Conservation (phyloP, 1,140 invertebrate genomes). For the Octopus bimaculoides region DNA sequence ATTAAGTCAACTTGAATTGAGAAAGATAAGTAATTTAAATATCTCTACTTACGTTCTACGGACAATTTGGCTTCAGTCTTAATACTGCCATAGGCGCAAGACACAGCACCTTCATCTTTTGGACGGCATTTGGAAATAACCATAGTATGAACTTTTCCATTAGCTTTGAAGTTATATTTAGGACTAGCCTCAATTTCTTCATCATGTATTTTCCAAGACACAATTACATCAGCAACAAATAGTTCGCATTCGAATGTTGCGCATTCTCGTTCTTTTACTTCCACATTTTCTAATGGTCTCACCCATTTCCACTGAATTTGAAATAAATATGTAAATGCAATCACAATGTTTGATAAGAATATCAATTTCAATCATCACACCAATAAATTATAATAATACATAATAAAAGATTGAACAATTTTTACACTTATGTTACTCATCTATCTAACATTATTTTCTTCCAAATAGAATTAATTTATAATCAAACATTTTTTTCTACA, state of each 20-base stretch:
- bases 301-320: constrained; percentile 49
- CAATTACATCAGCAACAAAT: constrained; percentile 47
- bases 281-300: constrained; percentile 47
- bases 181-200: constrained; percentile 45
- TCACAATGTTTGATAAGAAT: too few species aligned
- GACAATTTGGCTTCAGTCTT: constrained; percentile 45
- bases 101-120: constrained; percentile 45
- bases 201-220: constrained; percentile 48
- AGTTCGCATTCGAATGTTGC: constrained; percentile 55
- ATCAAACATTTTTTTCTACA: too few species aligned
- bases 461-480: too few species aligned
- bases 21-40: too few species aligned
- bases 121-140: constrained; percentile 44
- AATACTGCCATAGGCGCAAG: constrained; percentile 44
- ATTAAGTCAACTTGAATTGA: too few species aligned
- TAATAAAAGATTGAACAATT: too few species aligned
- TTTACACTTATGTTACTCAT: too few species aligned
- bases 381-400: too few species aligned
- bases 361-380: too few species aligned
- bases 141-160: constrained; percentile 45
- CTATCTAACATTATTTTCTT: too few species aligned
- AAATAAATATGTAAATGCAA: too few species aligned
- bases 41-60: constrained; percentile 45
- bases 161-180: constrained; percentile 46
- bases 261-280: constrained; percentile 50